These are phyloP conservation scores for Podarcis cretensis DNA, from an alignment of 2,113 vertebrate species.

Conservation along the genomic window DNA sequence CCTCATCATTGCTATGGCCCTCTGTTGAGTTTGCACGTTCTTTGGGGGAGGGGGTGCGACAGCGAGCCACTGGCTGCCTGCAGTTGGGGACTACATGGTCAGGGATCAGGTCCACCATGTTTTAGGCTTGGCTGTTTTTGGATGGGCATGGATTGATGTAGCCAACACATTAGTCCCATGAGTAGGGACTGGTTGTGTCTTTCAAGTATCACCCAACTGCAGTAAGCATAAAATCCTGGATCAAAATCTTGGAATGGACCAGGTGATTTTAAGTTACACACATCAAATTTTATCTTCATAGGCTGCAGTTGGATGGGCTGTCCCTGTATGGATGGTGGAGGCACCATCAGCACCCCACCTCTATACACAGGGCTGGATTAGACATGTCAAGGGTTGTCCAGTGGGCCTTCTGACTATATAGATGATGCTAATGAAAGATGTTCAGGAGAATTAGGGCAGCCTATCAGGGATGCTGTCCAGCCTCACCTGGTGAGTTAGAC, in stretches of 20 bases:
- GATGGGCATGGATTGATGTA: neutral
- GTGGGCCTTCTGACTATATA: neutral
- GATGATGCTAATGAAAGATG: neutral
- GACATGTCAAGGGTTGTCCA: neutral
- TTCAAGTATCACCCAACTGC: neutral
- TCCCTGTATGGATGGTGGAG: neutral
- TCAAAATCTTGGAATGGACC: neutral
- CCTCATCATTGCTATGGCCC: constrained; percentile 18
- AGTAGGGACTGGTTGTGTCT: no score
- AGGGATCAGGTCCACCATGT: neutral
- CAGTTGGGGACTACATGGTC: neutral
- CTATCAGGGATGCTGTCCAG: neutral
- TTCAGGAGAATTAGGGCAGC: neutral
- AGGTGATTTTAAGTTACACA: neutral
- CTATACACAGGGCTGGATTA: neutral
- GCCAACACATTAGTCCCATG: neutral
- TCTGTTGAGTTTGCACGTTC: constrained; percentile 10
- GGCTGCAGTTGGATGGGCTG: neutral
- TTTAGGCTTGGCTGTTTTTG: neutral
- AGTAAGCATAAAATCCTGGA: neutral
- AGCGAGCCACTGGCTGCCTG: no score
- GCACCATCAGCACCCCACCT: no score
- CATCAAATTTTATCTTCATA: neutral
- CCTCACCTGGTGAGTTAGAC: neutral
- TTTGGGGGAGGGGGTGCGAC: neutral